A percentile compares a stretch with the other conserved stretches of the same genome.
Conservation (phyloP, 2,797 vertebrate species). For the Notamacropus eugenii region DNA sequence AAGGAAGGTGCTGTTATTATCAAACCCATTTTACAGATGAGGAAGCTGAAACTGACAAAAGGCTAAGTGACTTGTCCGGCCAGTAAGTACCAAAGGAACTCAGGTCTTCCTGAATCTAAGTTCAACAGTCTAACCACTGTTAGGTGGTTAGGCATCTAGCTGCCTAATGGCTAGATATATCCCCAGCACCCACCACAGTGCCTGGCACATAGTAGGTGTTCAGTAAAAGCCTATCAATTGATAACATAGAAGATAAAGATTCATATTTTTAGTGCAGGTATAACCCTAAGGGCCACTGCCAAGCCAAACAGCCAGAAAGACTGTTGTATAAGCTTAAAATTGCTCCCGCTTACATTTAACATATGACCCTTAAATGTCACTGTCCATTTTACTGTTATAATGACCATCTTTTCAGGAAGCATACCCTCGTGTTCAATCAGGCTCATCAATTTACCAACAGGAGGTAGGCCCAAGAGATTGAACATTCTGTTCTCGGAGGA, state of each 20-base stretch:
- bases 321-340: neutral
- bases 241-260: neutral
- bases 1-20: neutral
- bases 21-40: neutral
- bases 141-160: no score
- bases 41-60: neutral
- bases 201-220: neutral
- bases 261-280: neutral
- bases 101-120: neutral
- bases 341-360: neutral
- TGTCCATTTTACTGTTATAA: neutral
- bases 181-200: neutral
- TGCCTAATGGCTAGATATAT: neutral
- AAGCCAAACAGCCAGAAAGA: neutral
- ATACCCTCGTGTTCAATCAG: neutral
- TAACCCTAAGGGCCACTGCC: neutral
- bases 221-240: neutral
- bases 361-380: neutral
- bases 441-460: neutral
- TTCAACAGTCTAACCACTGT: neutral
- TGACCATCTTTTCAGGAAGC: neutral
- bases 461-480: neutral
- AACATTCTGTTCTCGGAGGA: neutral
- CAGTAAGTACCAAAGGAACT: neutral
- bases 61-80: neutral